phyloP scores from a whole-genome alignment of 2,888 invertebrate genomes.

The Nebria salina region DNA sequence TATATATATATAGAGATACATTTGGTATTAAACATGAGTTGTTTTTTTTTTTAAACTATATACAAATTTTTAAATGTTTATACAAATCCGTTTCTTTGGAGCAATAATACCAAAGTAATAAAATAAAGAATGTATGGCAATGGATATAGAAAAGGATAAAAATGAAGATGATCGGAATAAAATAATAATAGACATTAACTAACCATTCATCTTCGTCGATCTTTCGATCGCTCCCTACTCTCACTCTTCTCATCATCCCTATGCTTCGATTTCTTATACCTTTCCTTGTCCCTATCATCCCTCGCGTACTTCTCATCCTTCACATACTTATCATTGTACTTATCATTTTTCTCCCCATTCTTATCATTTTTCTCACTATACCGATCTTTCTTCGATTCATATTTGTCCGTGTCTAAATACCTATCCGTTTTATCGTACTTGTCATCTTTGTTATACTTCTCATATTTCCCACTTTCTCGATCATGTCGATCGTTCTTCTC shows the following conservation, averaged over 20 bases:
- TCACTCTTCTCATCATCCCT: slow-evolving; percentile 55
- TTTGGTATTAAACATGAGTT: slow-evolving; percentile 31
- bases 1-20: slow-evolving; percentile 29
- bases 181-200: slow-evolving; percentile 2
- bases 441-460: slow-evolving; percentile 47
- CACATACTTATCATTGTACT: slow-evolving; percentile 40
- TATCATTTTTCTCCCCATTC: slow-evolving; percentile 53
- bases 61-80: neutral
- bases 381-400: slow-evolving; percentile 54
- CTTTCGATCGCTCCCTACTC: slow-evolving; percentile 55
- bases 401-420: slow-evolving; percentile 53
- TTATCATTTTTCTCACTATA: slow-evolving; percentile 55
- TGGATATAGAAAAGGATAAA: slow-evolving; percentile 3
- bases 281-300: slow-evolving; percentile 50
- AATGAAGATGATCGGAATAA: slow-evolving; percentile 16
- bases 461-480: slow-evolving; percentile 48
- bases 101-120: slow-evolving; percentile 26
- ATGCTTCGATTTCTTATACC: slow-evolving; percentile 55
- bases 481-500: slow-evolving; percentile 55
- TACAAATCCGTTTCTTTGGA: slow-evolving; percentile 7
- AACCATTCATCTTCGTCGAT: slow-evolving; percentile 54
- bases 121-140: slow-evolving; percentile 25
- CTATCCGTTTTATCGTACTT: slow-evolving; percentile 54
- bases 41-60: slow-evolving; percentile 3
- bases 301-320: slow-evolving; percentile 47